Base-by-base conservation (phyloP, 2,888 invertebrate species). In the Mesorhabditis sp. region DNA sequence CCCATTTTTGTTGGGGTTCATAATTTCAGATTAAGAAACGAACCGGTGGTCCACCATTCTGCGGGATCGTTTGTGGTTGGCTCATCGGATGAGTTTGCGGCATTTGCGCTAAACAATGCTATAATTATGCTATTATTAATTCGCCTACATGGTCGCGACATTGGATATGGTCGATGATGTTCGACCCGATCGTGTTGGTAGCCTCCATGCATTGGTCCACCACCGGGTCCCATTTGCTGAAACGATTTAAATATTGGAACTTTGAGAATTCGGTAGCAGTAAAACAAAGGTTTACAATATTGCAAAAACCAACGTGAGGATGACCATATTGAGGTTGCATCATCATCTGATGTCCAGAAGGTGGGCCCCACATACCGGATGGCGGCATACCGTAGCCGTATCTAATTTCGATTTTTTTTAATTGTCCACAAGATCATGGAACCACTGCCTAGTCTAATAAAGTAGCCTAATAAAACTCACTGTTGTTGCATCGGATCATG, bases 191-290 rank as follows among this genome's bases (percentile, higher is more conserved):
- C 43, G 5, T 68, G 65, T n/a, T n/a, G 64, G 44, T 74, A 74
- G 69, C 72, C 71, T 65, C 71, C 71, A 15, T 73, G 71, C 68
- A 74, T 73, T 15, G 66, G 66, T 41, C 71, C 71, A 7, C 74
- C 74, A 5, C 74, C 71, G 4, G 65, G 43, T 13, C 58, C 58
- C 45, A 50, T 50, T 50, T 50, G 58, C 58, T 50, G n/a, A 50
- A 50, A 50, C 7, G n/a, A 13, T 10, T 50, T 50, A 50, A n/a
- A 50, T 50, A 50, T 50, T 50, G 58, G 7, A 50, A 50, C 28
- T 28, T 28, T 28, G 28, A 28, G 28, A 1, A 28, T 28, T 28
- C 28, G 28, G 28, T 28, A 28, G 28, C 28, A 28, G 28, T 28
- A 28, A 28, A 28, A 28, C 28, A 1, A 28, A 28, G 28, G 28